phyloP scores from a whole-genome alignment of 2,113 vertebrate species.

The Oryzias celebensis region DNA sequence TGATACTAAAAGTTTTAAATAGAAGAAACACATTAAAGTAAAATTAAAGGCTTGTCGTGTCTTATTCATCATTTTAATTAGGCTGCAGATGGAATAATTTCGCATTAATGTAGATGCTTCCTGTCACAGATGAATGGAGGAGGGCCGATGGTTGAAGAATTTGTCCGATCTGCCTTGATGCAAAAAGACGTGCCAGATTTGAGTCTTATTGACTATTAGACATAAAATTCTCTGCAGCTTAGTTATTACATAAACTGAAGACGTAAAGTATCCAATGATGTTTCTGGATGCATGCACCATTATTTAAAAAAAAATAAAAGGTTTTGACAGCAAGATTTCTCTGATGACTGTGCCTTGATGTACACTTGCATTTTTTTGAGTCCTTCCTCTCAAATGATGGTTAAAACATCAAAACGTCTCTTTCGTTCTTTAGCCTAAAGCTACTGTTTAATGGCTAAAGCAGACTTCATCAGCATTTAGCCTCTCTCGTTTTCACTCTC shows the following conservation, averaged over 20 bases:
- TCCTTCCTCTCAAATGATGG: slow-evolving; percentile 74
- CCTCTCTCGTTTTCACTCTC: slow-evolving; percentile 29
- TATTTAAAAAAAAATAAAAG: background rate
- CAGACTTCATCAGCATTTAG: slow-evolving; percentile 79
- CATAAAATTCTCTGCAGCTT: background rate
- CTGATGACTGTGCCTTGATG: slow-evolving; percentile 54
- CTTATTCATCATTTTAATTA: background rate
- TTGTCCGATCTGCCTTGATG: background rate
- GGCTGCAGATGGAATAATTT: background rate
- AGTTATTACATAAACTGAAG: background rate
- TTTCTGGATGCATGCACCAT: no score
- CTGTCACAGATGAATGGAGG: slow-evolving; percentile 9
- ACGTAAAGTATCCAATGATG: slow-evolving; percentile 1
- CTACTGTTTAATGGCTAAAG: slow-evolving; percentile 80
- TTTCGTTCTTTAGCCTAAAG: slow-evolving; percentile 79
- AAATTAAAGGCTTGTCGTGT: background rate
- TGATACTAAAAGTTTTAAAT: background rate
- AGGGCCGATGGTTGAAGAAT: background rate
- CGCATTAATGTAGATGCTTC: background rate
- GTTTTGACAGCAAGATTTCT: slow-evolving; percentile 36
- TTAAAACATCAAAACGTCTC: slow-evolving; percentile 80
- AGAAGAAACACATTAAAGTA: background rate
- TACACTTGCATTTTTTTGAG: slow-evolving; percentile 56
- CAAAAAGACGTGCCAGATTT: background rate
- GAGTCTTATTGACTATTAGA: background rate